Base-by-base conservation (phyloP, 2,113 vertebrate genomes). In the Rhinolophus sinicus region DNA sequence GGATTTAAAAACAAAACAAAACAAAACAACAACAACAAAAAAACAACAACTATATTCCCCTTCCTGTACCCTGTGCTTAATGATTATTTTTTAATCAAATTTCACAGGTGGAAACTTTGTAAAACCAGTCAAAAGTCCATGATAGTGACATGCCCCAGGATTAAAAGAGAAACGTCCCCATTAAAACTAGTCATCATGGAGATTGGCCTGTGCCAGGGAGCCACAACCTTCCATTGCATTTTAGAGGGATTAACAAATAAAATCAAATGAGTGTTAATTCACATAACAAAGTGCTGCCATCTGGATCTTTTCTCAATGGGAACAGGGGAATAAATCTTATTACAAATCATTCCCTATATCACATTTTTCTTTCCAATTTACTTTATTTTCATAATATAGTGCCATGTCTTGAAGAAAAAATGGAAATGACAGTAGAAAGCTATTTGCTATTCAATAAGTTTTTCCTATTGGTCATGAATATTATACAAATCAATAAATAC, bases 61-160 rank as follows among this genome's bases (percentile, higher is more conserved):
- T 28, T 77, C 11, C 10, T 56, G 13, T 60, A 22, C 9, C 44
- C 38, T 88, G 40, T 50, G 8, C 82, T 86, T 90, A 88, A 52
- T 76, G 75, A 78, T 92, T 89, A 77, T 80, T 92, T 85, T 90
- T 78, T 12, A 83, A 93, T 90, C 28, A 62, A 54, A 93, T 87
- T 96, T 93, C 58, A 95, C 12, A 90, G 21, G 22, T 85, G 60
- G 15, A 88, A 94, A 78, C 82, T 95, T 5, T 70, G 52, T 13
- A 44, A 93, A 89, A 35, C 69, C 22, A 60, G 38, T 84, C 35
- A 87, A 81, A 95, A 93, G 30, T 35, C 47, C 21, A 82, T 72
- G 54, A 47, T 16, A 77, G 72, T 92, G 33, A 56, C n/a, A 75
- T 40, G 21, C 26, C 21, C 28, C 26, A 75, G 56, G 38, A 69